Conservation (phyloP, 2,888 invertebrate species). For the Drosophila parthenogenetica region DNA sequence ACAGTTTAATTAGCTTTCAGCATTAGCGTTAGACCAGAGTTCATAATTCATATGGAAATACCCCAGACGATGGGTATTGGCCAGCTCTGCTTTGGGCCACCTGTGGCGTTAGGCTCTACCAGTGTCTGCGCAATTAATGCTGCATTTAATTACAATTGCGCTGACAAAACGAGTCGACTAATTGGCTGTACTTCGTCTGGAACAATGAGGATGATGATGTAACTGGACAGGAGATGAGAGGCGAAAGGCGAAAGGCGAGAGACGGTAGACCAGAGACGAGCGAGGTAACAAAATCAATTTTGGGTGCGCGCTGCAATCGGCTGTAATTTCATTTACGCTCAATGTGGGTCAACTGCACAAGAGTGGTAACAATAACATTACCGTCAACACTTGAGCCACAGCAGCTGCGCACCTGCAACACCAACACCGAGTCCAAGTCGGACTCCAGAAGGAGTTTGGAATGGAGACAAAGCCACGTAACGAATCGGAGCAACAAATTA, state of each 20-base stretch:
- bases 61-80: neutral
- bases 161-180: conserved; percentile 58
- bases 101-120: conserved; percentile 40
- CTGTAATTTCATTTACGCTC: conserved; percentile 70
- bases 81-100: conserved; percentile 33
- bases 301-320: conserved; percentile 52
- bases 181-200: conserved; percentile 49
- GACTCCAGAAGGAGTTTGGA: neutral
- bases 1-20: too few species aligned
- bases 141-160: conserved; percentile 63
- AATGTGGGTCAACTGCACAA: conserved; percentile 68
- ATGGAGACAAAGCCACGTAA: conserved; percentile 45
- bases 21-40: too few species aligned
- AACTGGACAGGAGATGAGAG: conserved; percentile 36
- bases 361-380: conserved; percentile 74
- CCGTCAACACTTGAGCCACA: conserved; percentile 59
- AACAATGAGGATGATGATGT: conserved; percentile 51
- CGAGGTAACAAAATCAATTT: conserved; percentile 55
- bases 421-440: neutral
- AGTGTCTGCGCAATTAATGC: conserved; percentile 60
- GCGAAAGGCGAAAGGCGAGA: too few species aligned
- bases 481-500: conserved; percentile 58
- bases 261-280: neutral
- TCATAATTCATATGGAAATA: too few species aligned
- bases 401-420: conserved; percentile 32